These are phyloP conservation scores for Spinus olivaceus DNA, from an alignment of 2,797 vertebrate species.

Conservation along the genomic window DNA sequence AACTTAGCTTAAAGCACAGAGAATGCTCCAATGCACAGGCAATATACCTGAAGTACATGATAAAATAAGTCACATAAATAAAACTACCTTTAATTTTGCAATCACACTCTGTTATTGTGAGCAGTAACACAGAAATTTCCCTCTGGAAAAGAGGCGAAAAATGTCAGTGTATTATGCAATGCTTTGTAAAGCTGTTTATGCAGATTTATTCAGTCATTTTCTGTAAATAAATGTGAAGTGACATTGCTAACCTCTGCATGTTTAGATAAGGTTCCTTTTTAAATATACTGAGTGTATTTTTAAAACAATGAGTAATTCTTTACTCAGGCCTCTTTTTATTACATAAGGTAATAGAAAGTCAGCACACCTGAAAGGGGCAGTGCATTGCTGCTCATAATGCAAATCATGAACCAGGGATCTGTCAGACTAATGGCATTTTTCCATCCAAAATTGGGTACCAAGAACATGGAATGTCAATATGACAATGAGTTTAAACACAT, in stretches of 20 bases:
- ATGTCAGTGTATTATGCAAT: background rate
- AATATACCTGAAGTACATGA: background rate
- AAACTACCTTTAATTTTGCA: background rate
- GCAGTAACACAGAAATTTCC: background rate
- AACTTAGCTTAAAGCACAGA: background rate
- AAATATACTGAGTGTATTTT: background rate
- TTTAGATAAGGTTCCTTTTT: background rate
- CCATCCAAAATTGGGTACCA: background rate
- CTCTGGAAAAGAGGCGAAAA: background rate
- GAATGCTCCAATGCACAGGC: background rate
- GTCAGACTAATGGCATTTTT: background rate
- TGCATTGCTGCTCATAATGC: background rate
- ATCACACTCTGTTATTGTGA: background rate
- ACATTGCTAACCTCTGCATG: background rate
- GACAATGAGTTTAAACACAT: background rate
- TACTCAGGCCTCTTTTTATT: background rate
- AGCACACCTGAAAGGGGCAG: background rate
- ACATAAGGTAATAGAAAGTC: background rate
- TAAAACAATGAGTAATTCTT: slow-evolving; percentile 14
- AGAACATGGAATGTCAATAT: background rate
- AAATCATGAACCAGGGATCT: background rate
- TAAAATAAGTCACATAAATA: background rate
- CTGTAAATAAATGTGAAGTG: background rate
- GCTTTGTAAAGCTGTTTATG: background rate
- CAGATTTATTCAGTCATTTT: background rate